A percentile compares a stretch with the other conserved stretches of the same genome.
Conservation (phyloP, 2,888 invertebrate species). For the Acleris cristana region DNA sequence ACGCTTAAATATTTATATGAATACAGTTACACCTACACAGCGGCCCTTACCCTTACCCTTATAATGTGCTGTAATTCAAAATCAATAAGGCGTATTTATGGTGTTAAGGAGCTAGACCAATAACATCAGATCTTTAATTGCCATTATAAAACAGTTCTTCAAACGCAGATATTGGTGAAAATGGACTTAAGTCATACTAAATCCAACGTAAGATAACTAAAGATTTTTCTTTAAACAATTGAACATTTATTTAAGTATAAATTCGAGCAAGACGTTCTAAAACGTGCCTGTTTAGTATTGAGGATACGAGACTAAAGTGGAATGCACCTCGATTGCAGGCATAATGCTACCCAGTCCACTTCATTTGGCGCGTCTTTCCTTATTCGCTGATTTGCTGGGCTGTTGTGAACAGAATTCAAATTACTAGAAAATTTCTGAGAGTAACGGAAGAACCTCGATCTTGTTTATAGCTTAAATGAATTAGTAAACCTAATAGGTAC, state of each 20-base stretch:
- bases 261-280: constrained; percentile 1
- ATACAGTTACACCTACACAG: too few relatives aligned
- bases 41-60: too few relatives aligned
- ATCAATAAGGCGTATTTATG: too few relatives aligned
- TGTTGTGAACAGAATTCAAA: constrained; percentile 79
- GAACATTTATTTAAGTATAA: not conserved
- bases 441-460: constrained; percentile 52
- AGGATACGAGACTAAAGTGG: constrained; percentile 13
- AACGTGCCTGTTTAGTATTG: constrained; percentile 19
- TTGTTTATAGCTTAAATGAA: constrained; percentile 36
- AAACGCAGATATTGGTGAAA: too few relatives aligned
- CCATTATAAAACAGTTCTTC: too few relatives aligned
- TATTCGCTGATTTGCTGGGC: constrained; percentile 55
- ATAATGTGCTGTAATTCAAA: too few relatives aligned
- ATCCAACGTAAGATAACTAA: too few relatives aligned
- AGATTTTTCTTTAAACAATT: too few relatives aligned
- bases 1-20: too few relatives aligned
- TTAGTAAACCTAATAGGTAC: not conserved
- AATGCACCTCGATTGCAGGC: constrained; percentile 39
- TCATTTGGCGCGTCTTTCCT: constrained; percentile 69
- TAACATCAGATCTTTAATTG: too few relatives aligned
- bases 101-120: too few relatives aligned
- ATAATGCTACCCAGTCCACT: constrained; percentile 60
- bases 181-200: too few relatives aligned
- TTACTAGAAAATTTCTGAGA: constrained; percentile 71